Evolutionary conservation across 2,888 invertebrate genomes (phyloP), one percentile per base, ranked within the genome.

Genomic region (Nomada ruficornis): DNA sequence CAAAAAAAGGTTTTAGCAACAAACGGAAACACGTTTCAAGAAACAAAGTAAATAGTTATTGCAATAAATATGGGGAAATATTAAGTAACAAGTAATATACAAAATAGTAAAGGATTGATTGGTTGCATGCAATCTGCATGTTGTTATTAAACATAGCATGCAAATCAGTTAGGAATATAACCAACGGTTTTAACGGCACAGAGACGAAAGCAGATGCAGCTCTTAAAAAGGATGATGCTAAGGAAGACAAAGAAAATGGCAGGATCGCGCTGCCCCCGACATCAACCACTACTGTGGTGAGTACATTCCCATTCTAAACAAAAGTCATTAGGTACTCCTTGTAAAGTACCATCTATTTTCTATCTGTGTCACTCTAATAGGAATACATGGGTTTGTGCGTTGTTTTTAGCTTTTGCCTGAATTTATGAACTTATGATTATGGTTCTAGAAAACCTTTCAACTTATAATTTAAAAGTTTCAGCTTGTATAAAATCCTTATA

Each of bases 201-300:
- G 93, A 93, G 85, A 79, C 90, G 89, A 93, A 93, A 92, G 88
- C 91, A 81, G 93, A 92, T 70, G 88, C 91, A 81, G 90, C 89
- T 86, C 84, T 91, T 84, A 93, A 93, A 91, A 93, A 91, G 90
- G 91, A 91, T 83, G 93, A 92, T 86, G 89, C 90, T 86, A 93
- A 92, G 80, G 93, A 93, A 89, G 93, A 92, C 87, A 93, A 93
- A 91, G 93, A 93, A 86, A 93, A 92, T 88, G 93, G 93, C 85
- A 92, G 90, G 85, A 91, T 91, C 84, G 75, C 90, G 81, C 82
- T 90, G 80, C 86, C 90, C 76, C 72, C 91, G 82, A 84, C 91
- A 87, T 77, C 92, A 73, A 86, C 91, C 86, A 89, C 91, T 36
- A 91, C 90, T 74, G 91, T 91, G 92, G 93, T 93, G 89, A 91